phyloP scores from a whole-genome alignment of 2,113 vertebrate genomes.

The Machaerirhynchus nigripectus region DNA sequence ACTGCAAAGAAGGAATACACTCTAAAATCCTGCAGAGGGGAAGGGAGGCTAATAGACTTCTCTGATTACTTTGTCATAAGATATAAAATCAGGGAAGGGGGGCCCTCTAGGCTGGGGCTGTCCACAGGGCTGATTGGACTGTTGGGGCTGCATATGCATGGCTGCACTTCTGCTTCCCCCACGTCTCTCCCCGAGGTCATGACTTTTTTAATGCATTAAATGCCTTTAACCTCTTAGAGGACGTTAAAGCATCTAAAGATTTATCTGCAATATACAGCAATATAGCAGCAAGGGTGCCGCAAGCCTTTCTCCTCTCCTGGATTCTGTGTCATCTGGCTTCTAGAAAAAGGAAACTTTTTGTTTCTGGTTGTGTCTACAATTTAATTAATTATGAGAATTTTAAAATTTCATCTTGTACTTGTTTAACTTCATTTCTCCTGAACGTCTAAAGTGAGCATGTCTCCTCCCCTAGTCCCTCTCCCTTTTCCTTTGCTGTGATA shows the following conservation, averaged over 20 bases:
- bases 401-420: background rate
- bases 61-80: background rate
- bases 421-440: background rate
- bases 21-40: background rate
- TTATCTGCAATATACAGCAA: background rate
- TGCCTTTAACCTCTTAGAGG: background rate
- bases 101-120: background rate
- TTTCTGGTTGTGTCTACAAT: background rate
- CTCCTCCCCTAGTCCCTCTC: background rate
- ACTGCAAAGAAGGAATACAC: background rate
- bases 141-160: background rate
- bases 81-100: background rate
- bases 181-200: accelerated
- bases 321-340: background rate
- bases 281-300: accelerated
- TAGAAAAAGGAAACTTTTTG: background rate
- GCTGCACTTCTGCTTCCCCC: background rate
- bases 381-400: background rate
- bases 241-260: background rate
- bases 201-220: background rate
- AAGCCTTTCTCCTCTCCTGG: background rate
- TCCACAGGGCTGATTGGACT: background rate
- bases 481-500: background rate
- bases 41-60: background rate
- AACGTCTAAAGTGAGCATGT: background rate